Evolutionary conservation across 2,113 vertebrate species (phyloP).

Genomic region (Caranx melampygus): DNA sequence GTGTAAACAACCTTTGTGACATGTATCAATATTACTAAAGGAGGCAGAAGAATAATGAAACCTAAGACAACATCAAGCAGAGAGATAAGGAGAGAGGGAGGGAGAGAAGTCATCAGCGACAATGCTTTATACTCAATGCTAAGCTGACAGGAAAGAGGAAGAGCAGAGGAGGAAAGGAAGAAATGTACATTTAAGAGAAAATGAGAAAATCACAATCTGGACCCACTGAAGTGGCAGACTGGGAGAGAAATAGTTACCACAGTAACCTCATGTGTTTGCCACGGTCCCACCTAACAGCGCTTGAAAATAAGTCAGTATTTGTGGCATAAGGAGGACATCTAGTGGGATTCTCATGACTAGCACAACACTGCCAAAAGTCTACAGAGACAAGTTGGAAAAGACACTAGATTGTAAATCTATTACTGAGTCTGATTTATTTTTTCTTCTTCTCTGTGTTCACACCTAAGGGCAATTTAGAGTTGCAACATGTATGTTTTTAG

Average conservation of each 20-base stretch:
- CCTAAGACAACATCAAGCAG: too few relatives aligned
- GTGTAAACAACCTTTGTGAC: too few relatives aligned
- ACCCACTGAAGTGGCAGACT: slow-evolving; percentile 11
- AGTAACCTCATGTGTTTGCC: slow-evolving; percentile 13
- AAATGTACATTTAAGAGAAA: background rate
- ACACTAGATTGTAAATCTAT: too few relatives aligned
- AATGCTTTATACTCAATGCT: too few relatives aligned
- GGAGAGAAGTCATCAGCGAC: too few relatives aligned
- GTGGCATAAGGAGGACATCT: slow-evolving; percentile 58
- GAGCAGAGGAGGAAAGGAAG: background rate
- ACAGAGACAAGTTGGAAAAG: background rate
- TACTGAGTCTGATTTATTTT: background rate
- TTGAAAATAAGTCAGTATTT: slow-evolving; percentile 11
- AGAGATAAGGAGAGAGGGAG: too few relatives aligned
- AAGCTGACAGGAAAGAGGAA: background rate
- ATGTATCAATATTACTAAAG: too few relatives aligned
- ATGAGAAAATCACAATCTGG: background rate
- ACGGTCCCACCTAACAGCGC: background rate
- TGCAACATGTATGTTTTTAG: too few relatives aligned
- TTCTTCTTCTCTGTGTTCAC: too few relatives aligned
- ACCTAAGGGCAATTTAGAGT: too few relatives aligned
- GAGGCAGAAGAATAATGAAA: too few relatives aligned
- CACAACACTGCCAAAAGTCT: background rate
- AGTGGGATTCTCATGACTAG: slow-evolving; percentile 17
- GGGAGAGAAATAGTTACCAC: slow-evolving; percentile 39